Evolutionary conservation across 2,113 vertebrate species (phyloP).

Genomic region (Silurus glanis): DNA sequence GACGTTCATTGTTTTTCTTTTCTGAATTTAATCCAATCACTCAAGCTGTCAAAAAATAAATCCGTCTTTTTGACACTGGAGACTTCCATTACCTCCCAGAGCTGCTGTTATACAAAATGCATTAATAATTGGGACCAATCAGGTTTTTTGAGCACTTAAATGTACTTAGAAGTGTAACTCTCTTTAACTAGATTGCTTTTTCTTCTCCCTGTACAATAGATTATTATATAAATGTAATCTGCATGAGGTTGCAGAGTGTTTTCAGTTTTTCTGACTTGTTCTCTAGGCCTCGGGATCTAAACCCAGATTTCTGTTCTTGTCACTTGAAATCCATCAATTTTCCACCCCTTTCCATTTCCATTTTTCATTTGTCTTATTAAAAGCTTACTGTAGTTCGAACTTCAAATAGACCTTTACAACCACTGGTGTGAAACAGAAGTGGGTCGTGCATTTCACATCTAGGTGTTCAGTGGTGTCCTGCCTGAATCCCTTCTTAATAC

Average conservation of each 20-base stretch:
- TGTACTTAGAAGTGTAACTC: background rate
- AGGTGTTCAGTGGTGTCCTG: too few relatives aligned
- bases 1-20: too few relatives aligned
- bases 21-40: too few relatives aligned
- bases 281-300: background rate
- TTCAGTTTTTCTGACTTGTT: background rate
- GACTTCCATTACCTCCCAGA: too few relatives aligned
- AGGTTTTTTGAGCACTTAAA: background rate
- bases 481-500: too few relatives aligned
- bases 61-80: too few relatives aligned
- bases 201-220: background rate
- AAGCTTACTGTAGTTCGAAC: background rate
- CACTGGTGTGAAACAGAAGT: background rate
- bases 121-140: background rate
- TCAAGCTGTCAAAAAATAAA: too few relatives aligned
- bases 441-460: too few relatives aligned
- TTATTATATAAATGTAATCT: background rate
- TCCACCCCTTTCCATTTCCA: too few relatives aligned
- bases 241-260: background rate
- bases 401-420: background rate
- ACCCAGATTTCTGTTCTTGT: background rate
- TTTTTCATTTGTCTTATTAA: background rate
- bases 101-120: background rate
- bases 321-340: background rate
- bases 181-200: background rate